A percentile compares a stretch with the other conserved stretches of the same genome.
Evolutionary conservation across 2,113 vertebrate genomes (phyloP).

Genomic region (Anarhynchus alexandrinus): DNA sequence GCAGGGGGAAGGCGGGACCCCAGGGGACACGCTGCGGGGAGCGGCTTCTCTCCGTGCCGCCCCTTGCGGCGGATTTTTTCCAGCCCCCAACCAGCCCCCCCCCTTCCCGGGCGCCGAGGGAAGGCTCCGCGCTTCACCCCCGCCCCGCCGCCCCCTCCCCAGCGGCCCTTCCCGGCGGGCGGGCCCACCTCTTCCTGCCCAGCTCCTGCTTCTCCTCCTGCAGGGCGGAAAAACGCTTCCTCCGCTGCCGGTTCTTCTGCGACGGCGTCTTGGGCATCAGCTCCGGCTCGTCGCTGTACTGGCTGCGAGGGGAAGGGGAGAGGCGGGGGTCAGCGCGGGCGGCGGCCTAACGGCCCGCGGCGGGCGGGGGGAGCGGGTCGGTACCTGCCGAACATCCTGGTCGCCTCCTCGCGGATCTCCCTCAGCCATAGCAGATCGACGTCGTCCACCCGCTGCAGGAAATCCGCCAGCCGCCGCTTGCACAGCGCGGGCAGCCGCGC

Average conservation of each 20-base stretch:
- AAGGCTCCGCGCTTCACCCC: fast-evolving
- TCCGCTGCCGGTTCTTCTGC: constrained; percentile 86
- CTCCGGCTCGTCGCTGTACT: constrained; percentile 84
- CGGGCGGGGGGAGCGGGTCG: fast-evolving
- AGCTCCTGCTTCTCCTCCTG: constrained; percentile 69
- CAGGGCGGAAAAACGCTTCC: constrained; percentile 75
- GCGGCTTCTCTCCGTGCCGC: fast-evolving
- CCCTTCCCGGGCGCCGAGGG: background rate
- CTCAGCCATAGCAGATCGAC: constrained; percentile 87
- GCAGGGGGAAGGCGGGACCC: too few relatives aligned
- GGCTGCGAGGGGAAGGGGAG: constrained; percentile 48
- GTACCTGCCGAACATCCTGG: constrained; percentile 86
- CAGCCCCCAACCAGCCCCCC: too few relatives aligned
- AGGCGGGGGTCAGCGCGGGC: background rate
- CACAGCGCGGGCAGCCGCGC: constrained; percentile 72
- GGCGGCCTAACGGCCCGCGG: background rate
- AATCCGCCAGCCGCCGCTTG: constrained; percentile 74
- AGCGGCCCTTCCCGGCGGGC: too few relatives aligned
- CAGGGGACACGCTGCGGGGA: fast-evolving
- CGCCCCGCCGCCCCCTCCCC: background rate
- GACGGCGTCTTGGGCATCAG: constrained; percentile 97
- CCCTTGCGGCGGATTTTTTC: fast-evolving
- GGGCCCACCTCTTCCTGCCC: constrained; percentile 75
- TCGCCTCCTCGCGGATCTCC: constrained; percentile 88
- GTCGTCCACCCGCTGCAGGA: constrained; percentile 75